Evolutionary conservation across 2,888 invertebrate genomes (phyloP).

Genomic region (Drosophila ochracea): DNA sequence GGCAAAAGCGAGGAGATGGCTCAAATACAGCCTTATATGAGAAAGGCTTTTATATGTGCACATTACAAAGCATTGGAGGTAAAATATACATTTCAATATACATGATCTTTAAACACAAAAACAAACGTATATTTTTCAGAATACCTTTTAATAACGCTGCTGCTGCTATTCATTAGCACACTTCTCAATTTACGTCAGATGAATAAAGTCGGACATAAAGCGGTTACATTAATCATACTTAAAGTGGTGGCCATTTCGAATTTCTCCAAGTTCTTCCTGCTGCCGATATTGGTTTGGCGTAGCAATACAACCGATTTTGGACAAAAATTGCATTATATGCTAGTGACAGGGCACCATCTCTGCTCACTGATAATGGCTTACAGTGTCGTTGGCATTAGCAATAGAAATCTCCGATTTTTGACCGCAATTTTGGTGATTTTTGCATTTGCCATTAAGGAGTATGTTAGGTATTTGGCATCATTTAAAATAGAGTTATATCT

Average conservation of each 20-base stretch:
- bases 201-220: conserved; percentile 35
- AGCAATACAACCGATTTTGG: conserved; percentile 84
- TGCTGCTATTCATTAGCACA: conserved; percentile 61
- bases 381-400: conserved; percentile 84
- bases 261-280: conserved; percentile 87
- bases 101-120: neutral
- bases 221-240: conserved; percentile 81
- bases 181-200: conserved; percentile 44
- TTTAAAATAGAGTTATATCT: conserved; percentile 64
- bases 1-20: conserved; percentile 74
- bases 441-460: conserved; percentile 78
- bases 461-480: conserved; percentile 64
- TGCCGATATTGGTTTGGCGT: conserved; percentile 89
- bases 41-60: conserved; percentile 87
- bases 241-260: conserved; percentile 88
- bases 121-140: conserved; percentile 54
- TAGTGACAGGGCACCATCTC: conserved; percentile 89
- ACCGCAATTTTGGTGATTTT: conserved; percentile 71
- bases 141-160: conserved; percentile 66
- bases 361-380: conserved; percentile 88
- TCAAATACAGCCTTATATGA: conserved; percentile 86
- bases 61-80: conserved; percentile 85
- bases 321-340: conserved; percentile 86
- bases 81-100: neutral
- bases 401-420: conserved; percentile 52